phyloP scores from a whole-genome alignment of 1,140 invertebrate genomes.

The Drosophila fuyamai region DNA sequence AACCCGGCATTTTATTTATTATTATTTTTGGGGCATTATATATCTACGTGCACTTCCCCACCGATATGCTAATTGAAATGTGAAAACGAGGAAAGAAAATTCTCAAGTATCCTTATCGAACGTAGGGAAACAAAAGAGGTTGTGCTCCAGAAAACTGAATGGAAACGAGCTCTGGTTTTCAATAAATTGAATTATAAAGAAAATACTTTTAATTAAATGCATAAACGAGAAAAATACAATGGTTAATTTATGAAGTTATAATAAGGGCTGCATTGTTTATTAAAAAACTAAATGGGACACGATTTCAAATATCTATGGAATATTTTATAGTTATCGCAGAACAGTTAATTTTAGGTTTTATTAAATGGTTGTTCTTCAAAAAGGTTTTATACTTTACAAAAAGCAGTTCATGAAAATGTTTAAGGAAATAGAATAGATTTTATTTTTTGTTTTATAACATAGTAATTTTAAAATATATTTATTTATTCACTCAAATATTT shows the following conservation, averaged over 20 bases:
- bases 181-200: constrained; percentile 30
- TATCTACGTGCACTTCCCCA: constrained; percentile 14
- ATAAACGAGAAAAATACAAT: background rate
- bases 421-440: too few species aligned
- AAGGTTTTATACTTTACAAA: too few species aligned
- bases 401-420: too few species aligned
- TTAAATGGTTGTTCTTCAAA: too few species aligned
- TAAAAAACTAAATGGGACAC: background rate
- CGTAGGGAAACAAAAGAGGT: constrained; percentile 21
- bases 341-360: too few species aligned
- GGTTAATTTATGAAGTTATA: constrained; percentile 9
- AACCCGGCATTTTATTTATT: constrained; percentile 50
- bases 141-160: constrained; percentile 17
- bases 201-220: constrained; percentile 20
- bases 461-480: too few species aligned
- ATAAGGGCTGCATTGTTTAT: background rate
- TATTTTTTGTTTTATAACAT: too few species aligned
- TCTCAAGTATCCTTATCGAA: constrained; percentile 38
- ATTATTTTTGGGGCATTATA: constrained; percentile 34
- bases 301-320: background rate
- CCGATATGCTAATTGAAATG: constrained; percentile 67
- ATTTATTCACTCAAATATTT: too few species aligned
- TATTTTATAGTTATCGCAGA: too few species aligned
- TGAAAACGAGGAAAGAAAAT: constrained; percentile 29
- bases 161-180: constrained; percentile 14